A percentile compares a stretch with the other conserved stretches of the same genome.
Evolutionary conservation across 2,797 vertebrate species (phyloP).

Genomic region (Anisognathus igniventris): DNA sequence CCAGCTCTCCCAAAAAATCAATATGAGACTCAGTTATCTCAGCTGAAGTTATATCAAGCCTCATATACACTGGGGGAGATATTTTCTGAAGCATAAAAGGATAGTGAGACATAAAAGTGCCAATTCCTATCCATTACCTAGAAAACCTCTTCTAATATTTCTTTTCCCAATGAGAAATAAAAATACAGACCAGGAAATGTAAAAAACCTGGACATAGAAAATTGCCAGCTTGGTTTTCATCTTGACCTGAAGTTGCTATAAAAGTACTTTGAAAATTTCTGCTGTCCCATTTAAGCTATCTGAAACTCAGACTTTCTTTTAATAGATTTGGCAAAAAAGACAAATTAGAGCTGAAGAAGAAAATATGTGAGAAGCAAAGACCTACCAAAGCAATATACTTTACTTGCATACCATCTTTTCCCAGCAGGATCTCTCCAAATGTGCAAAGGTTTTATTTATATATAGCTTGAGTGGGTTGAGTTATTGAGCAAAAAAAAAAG

Average conservation of each 20-base stretch:
- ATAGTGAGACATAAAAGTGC: not conserved
- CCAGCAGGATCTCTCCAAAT: not conserved
- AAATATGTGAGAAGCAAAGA: not conserved
- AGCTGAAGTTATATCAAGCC: not conserved
- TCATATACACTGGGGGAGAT: not conserved
- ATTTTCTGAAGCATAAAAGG: conserved; percentile 16
- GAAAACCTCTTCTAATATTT: not conserved
- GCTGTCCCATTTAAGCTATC: not conserved
- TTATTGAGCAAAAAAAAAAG: not conserved
- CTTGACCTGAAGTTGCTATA: not conserved
- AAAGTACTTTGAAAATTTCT: conserved; percentile 1
- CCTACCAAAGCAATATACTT: not conserved
- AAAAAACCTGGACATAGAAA: not conserved
- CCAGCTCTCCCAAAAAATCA: not conserved
- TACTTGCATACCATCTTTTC: not conserved
- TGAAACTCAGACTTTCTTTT: not conserved
- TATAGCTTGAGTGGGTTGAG: not conserved
- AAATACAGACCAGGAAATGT: not conserved
- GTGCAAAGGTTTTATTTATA: not conserved
- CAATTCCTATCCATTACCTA: conserved; percentile 1
- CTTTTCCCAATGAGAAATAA: not conserved
- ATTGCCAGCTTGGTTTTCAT: not conserved
- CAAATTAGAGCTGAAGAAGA: not conserved
- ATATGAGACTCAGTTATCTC: not conserved
- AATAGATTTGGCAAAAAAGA: not conserved